phyloP scores from a whole-genome alignment of 1,140 invertebrate species.

The Lineus longissimus region DNA sequence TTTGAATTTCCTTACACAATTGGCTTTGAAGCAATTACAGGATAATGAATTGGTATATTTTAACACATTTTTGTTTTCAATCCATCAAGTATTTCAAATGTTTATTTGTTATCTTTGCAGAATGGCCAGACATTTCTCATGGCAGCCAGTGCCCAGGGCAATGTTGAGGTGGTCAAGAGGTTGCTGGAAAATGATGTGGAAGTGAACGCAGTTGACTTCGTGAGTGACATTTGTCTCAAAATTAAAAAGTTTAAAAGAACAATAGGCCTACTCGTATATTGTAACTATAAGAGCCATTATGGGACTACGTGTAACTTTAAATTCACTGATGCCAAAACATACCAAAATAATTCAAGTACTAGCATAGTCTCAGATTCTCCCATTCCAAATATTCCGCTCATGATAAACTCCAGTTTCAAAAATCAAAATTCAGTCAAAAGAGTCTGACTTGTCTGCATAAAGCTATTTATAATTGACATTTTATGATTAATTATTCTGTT shows the following conservation, averaged over 20 bases:
- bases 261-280: background rate
- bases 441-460: background rate
- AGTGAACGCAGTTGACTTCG: slow-evolving; percentile 81
- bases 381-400: too few species aligned
- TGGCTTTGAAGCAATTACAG: too few species aligned
- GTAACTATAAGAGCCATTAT: background rate
- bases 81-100: background rate
- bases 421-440: background rate
- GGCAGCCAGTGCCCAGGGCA: slow-evolving; percentile 76
- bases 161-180: slow-evolving; percentile 74
- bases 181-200: slow-evolving; percentile 82
- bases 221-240: slow-evolving; percentile 47
- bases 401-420: too few species aligned
- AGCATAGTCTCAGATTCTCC: too few species aligned
- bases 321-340: background rate
- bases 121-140: slow-evolving; percentile 89
- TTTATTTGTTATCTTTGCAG: slow-evolving; percentile 54
- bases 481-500: slow-evolving; percentile 14
- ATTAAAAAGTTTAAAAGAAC: background rate
- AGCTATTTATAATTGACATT: background rate
- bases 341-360: too few species aligned
- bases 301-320: background rate
- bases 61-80: too few species aligned
- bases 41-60: too few species aligned
- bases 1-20: too few species aligned